Conservation (phyloP, 2,888 invertebrate genomes). For the Pseudococcus jackbeardsleyi region DNA sequence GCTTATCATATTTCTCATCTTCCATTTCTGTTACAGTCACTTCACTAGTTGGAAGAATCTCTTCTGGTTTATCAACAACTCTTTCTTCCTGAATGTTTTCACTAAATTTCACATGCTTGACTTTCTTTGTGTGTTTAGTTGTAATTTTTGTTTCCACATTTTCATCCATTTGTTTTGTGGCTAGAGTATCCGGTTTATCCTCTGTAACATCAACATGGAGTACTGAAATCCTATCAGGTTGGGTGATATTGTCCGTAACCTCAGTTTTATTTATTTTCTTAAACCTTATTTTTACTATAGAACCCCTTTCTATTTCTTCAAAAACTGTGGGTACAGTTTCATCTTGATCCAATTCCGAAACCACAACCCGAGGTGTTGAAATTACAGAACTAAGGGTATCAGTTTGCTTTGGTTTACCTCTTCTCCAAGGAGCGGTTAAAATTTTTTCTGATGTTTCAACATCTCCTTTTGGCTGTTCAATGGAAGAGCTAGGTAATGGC, state of each 20-base stretch:
- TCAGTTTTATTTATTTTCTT: neutral
- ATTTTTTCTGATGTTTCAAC: neutral
- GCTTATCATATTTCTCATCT: neutral
- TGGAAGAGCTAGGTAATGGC: too few relatives aligned
- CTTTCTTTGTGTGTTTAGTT: neutral
- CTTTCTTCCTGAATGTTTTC: conserved; percentile 14
- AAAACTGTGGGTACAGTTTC: neutral
- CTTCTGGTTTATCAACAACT: neutral
- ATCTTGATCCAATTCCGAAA: neutral
- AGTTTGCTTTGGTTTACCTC: neutral
- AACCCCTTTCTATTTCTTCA: neutral
- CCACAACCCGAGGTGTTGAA: too few relatives aligned
- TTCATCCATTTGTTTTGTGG: neutral
- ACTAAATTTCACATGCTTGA: conserved; percentile 17
- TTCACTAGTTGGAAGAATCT: neutral
- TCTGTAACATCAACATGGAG: neutral
- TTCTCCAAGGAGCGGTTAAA: neutral
- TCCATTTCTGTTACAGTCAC: neutral
- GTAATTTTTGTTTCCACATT: neutral
- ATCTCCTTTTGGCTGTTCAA: neutral
- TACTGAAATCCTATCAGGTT: neutral
- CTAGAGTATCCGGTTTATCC: neutral
- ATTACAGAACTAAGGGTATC: too few relatives aligned
- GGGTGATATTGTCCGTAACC: neutral
- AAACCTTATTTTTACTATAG: neutral